Evolutionary conservation across 2,888 invertebrate genomes (phyloP), one percentile per base, ranked within the genome.

Genomic region (Lasioglossum marginatum): DNA sequence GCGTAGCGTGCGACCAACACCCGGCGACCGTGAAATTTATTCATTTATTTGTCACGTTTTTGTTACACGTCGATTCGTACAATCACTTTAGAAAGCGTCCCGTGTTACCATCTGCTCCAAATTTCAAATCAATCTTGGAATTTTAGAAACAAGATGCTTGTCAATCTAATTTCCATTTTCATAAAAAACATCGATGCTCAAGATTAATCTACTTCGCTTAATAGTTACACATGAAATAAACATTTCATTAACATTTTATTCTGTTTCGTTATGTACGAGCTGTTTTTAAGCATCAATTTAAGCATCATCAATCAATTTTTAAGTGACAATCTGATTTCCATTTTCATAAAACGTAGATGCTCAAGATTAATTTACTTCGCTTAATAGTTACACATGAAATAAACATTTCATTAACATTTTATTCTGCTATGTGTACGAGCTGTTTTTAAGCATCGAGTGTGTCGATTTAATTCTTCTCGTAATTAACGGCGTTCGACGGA

Each of bases 1-100:
- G 91, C 93, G 93, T 91, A 88, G 89, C 78, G 84, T 82, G 14
- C 52, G 31, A 45, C 34, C 73, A 40, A 34, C 37, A 23, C 76
- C 40, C 45, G 52, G 37, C 68, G 68, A 34, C 66, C 66, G 34
- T 34, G 34, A 19, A 66, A 66, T 66, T 66, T 66, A 66, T 66
- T 66, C 10, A 66, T 66, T 66, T 34, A 66, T 66, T 66, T 79
- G 79, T 45, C 75, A 40, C 34, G 43, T 27, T 43, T 43, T n/a
- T 60, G 70, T 19, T 70, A 5, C 60, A 72, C 73, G 45, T 27
- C 19, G 74, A 73, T 34, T 19, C 31, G 34, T 66, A 34, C 66
- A 10, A 66, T 19, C 34, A 31, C 19, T 66, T 34, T 4, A 19
- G 31, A 34, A 66, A 66, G 34, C 31, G 5, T 34, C 5, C 31